These are phyloP conservation scores for Plumapathes pennacea DNA, from an alignment of 92 coral and sea anemone genomes.

Conservation along the genomic window DNA sequence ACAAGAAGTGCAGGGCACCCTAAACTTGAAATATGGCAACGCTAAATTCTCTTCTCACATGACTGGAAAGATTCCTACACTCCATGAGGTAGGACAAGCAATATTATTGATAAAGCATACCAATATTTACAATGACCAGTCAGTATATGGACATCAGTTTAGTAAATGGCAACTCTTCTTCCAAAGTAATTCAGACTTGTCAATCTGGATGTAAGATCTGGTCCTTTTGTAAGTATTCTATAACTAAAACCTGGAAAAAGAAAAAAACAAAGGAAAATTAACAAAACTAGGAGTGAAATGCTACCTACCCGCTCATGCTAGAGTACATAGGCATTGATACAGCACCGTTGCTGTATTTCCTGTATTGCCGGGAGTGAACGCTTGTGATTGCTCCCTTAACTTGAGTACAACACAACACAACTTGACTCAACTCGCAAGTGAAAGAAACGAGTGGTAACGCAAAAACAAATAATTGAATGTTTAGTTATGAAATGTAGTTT, in stretches of 20 bases:
- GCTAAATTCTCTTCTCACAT: too few relatives aligned
- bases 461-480: too few relatives aligned
- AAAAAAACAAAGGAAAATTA: neutral
- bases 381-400: neutral
- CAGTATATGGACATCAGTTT: neutral
- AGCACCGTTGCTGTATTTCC: neutral
- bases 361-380: neutral
- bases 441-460: neutral
- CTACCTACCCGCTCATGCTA: too few relatives aligned
- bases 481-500: too few relatives aligned
- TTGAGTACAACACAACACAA: neutral
- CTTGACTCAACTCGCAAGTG: neutral
- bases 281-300: too few relatives aligned
- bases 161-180: neutral
- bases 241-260: slow-evolving; percentile 75
- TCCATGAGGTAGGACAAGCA: neutral
- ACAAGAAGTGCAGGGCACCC: too few relatives aligned
- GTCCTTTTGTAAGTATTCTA: slow-evolving; percentile 91
- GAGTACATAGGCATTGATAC: too few relatives aligned
- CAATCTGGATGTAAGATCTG: slow-evolving; percentile 93
- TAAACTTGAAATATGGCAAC: too few relatives aligned
- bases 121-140: neutral
- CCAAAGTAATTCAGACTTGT: neutral
- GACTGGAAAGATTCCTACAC: too few relatives aligned
- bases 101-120: neutral